Evolutionary conservation across 2,113 vertebrate species (phyloP).

Genomic region (Prietella phreatophila): DNA sequence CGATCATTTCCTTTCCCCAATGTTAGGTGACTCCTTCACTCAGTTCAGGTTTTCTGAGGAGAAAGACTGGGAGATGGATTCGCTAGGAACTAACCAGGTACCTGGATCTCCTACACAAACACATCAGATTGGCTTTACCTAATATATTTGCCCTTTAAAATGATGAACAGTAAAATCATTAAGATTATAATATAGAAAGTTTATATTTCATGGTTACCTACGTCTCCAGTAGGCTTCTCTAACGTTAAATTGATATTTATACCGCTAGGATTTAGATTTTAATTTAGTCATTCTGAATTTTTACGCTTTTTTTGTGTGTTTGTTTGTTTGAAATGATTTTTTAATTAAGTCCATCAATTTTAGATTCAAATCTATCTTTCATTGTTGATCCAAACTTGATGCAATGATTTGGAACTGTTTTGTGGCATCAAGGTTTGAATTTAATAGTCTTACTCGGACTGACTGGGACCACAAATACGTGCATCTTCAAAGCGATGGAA

Average conservation of each 20-base stretch:
- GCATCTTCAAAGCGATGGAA: too few species aligned
- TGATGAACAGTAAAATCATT: neutral
- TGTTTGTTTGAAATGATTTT: neutral
- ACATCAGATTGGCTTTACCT: constrained; percentile 4
- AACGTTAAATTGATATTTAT: neutral
- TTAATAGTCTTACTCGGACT: neutral
- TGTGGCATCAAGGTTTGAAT: neutral
- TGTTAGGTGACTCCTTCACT: constrained; percentile 86
- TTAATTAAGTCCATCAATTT: neutral
- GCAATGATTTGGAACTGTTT: neutral
- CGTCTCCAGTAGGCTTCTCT: neutral
- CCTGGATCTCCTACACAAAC: constrained; percentile 28
- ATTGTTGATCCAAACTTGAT: neutral
- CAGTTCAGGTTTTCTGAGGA: constrained; percentile 94
- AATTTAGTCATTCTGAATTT: neutral
- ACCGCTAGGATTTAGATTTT: neutral
- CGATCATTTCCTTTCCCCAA: neutral
- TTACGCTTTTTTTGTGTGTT: neutral
- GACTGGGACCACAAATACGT: too few species aligned
- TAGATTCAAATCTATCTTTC: neutral
- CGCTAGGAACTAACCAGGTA: constrained; percentile 77
- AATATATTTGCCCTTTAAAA: neutral
- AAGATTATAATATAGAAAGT: neutral
- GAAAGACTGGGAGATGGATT: constrained; percentile 87
- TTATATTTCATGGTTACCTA: neutral